Evolutionary conservation across 2,888 invertebrate species (phyloP).

Genomic region (Sinohyriopsis cumingii): DNA sequence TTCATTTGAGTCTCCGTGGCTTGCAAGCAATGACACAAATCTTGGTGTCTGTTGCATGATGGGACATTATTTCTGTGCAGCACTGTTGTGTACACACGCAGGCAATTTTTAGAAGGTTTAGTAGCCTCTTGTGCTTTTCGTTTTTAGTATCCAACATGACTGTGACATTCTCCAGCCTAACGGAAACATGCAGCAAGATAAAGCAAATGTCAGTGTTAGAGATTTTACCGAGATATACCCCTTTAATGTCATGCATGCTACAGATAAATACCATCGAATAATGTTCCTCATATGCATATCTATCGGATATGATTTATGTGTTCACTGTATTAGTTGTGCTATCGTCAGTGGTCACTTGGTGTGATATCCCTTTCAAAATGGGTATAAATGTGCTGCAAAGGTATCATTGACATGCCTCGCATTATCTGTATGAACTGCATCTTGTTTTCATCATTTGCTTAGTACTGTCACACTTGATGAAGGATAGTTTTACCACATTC

Average conservation of each 20-base stretch:
- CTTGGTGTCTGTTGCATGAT: constrained; percentile 16
- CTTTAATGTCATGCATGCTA: constrained; percentile 11
- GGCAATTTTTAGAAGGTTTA: constrained; percentile 18
- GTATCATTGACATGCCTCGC: not conserved
- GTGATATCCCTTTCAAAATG: constrained; percentile 16
- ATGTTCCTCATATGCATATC: constrained; percentile 18
- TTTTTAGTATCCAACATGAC: constrained; percentile 20
- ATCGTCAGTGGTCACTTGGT: constrained; percentile 10
- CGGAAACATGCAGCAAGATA: constrained; percentile 19
- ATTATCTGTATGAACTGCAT: constrained; percentile 3
- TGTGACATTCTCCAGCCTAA: constrained; percentile 1
- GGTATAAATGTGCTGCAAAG: constrained; percentile 11
- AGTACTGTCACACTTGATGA: constrained; percentile 7
- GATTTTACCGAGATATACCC: constrained; percentile 14
- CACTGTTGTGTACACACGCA: constrained; percentile 1
- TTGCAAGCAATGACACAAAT: constrained; percentile 3
- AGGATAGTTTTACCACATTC: constrained; percentile 6
- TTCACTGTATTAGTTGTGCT: constrained; percentile 9
- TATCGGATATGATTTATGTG: constrained; percentile 3
- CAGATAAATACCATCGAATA: constrained; percentile 21
- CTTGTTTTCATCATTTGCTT: constrained; percentile 19
- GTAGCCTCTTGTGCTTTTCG: constrained; percentile 15
- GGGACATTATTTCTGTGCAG: constrained; percentile 13
- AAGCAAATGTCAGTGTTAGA: constrained; percentile 25
- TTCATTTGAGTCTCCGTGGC: constrained; percentile 12